These are phyloP conservation scores for Aproaerema taeniolella DNA, from an alignment of 2,888 invertebrate species.

Conservation along the genomic window DNA sequence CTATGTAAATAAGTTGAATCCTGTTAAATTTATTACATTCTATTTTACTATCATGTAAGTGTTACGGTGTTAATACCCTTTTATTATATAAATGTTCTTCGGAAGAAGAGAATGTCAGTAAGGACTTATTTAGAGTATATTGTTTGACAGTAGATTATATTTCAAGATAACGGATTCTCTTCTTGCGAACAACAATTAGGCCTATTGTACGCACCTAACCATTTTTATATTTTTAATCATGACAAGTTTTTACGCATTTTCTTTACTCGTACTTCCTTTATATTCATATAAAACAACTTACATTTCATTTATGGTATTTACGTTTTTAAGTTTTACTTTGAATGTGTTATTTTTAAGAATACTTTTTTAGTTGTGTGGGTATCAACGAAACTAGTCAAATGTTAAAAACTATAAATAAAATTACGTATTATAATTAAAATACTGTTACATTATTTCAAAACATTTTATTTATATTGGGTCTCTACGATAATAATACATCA, in stretches of 20 bases:
- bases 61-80: constrained; percentile 70
- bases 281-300: too few relatives aligned
- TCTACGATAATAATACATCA: constrained; percentile 22
- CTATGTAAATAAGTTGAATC: constrained; percentile 73
- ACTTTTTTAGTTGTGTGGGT: too few relatives aligned
- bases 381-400: constrained; percentile 54
- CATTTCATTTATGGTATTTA: too few relatives aligned
- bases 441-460: constrained; percentile 28
- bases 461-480: constrained; percentile 18
- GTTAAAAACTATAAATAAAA: constrained; percentile 30
- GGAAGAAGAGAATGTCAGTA: constrained; percentile 33
- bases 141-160: constrained; percentile 9
- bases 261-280: too few relatives aligned
- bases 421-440: constrained; percentile 29
- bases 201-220: constrained; percentile 49
- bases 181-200: constrained; percentile 49
- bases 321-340: too few relatives aligned
- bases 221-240: constrained; percentile 39
- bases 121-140: constrained; percentile 15
- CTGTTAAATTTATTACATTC: constrained; percentile 76
- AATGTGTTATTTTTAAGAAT: too few relatives aligned
- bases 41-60: constrained; percentile 73
- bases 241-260: constrained; percentile 11
- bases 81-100: constrained; percentile 58
- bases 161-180: constrained; percentile 28